These are phyloP conservation scores for Urosaurus nigricauda DNA, from an alignment of 2,797 vertebrate species.

Conservation along the genomic window DNA sequence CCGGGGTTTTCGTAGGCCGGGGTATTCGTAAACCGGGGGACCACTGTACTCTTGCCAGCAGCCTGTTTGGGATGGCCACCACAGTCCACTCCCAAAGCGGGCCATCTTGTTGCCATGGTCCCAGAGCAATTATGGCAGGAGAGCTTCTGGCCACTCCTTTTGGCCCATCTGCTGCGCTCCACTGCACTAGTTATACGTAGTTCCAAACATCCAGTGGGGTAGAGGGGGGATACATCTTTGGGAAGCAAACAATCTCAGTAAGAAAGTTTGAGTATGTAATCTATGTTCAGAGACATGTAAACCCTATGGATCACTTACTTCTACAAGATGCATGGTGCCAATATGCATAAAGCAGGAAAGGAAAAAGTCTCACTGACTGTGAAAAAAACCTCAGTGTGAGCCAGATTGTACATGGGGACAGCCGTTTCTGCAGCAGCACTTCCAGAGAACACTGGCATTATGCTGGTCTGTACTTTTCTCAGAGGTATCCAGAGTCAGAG, in stretches of 20 bases:
- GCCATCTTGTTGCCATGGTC: no score
- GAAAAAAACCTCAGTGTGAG: not conserved
- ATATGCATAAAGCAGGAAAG: not conserved
- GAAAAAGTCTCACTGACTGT: not conserved
- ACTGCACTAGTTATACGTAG: no score
- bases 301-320: not conserved
- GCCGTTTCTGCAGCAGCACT: not conserved
- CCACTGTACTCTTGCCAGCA: no score
- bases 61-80: no score
- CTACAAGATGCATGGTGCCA: not conserved
- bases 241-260: not conserved
- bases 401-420: not conserved
- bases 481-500: not conserved
- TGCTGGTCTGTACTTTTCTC: not conserved
- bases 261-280: not conserved
- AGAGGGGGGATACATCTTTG: accelerated
- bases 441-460: not conserved
- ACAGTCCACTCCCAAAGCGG: no score
- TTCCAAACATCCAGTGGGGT: not conserved
- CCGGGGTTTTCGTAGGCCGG: no score
- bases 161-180: no score
- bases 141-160: no score
- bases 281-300: not conserved
- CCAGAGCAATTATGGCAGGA: no score
- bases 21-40: no score